Percentiles rank a stretch among this genome's conserved stretches.
Evolutionary conservation across 2,888 invertebrate species (phyloP).

Genomic region (Timema cristinae): DNA sequence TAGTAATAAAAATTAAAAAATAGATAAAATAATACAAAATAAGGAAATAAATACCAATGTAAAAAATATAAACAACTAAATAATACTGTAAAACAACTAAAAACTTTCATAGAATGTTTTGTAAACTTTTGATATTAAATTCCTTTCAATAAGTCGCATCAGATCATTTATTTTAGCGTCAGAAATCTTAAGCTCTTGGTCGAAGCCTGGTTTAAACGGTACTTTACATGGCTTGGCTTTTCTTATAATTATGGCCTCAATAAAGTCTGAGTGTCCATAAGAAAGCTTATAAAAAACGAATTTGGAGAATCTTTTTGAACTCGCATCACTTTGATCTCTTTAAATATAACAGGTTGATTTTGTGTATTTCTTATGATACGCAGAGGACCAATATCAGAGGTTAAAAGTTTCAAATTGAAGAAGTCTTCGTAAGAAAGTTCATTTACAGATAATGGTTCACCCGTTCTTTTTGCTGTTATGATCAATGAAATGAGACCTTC

Average conservation of each 20-base stretch:
- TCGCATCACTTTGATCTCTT: too few species aligned
- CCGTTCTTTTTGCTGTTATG: too few species aligned
- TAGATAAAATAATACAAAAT: not conserved
- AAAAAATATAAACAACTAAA: not conserved
- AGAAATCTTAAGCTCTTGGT: slow-evolving; percentile 1
- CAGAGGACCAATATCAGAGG: not conserved
- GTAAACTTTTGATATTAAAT: too few species aligned
- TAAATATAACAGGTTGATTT: not conserved
- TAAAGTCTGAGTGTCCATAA: not conserved
- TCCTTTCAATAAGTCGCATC: too few species aligned
- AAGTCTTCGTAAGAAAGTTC: slow-evolving; percentile 1
- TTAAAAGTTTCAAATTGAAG: slow-evolving; percentile 2
- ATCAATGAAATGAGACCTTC: not conserved
- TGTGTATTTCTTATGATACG: not conserved
- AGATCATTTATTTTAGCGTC: not conserved
- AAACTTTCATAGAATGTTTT: not conserved
- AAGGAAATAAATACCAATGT: not conserved
- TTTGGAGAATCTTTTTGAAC: not conserved
- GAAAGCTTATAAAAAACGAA: slow-evolving; percentile 5
- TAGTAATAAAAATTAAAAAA: not conserved
- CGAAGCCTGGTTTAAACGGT: not conserved
- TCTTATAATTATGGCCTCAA: slow-evolving; percentile 1
- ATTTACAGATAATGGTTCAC: not conserved
- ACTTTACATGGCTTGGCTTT: not conserved
- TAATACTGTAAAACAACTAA: not conserved